Base-by-base conservation (phyloP, 2,888 invertebrate species). In the Oxycera nigricornis region DNA sequence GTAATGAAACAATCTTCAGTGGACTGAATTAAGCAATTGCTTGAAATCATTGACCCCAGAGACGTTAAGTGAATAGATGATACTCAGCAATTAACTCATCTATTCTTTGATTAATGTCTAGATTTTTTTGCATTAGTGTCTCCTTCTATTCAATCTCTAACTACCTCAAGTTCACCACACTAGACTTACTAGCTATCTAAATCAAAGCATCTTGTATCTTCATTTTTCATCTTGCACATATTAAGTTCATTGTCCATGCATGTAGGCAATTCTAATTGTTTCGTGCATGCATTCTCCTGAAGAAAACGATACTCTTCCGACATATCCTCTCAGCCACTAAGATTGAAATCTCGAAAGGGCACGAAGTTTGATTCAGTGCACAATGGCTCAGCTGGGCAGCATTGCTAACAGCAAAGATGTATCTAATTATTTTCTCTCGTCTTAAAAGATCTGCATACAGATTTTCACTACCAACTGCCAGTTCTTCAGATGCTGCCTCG, bases 401-500 rank as follows among this genome's bases (percentile, higher is more conserved):
- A 35, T 35, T 6, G 35, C 35, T 2, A 46, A 46, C 46, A 46
- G 55, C 55, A 55, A 9, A 20, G 39, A 65, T 65, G 39, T 65
- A 65, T 65, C 65, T 65, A 65, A 65, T 65, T 65, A 65, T 65
- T 65, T 65, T 65, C 65, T 41, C 65, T 22, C 24, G 22, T 65
- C 26, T 65, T 24, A 39, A 65, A 14, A 65, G 22, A 65, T 24
- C 65, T 39, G 41, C 20, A n/a, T 39, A 39, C n/a, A 22, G 41
- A 65, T 39, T 39, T 39, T n/a, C 65, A 22, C 35, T 65, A 14
- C 46, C 6, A 46, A n/a, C 46, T 14, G 46, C 4, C 6, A 4
- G 7, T 24, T 20, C 55, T 22, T 20, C 20, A 24, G 17, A 1
- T 55, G 55, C 55, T 55, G 55, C 55, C 24, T 55, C 6, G 24